Percentiles rank a stretch among this genome's conserved stretches.
phyloP scores from a whole-genome alignment of 1,140 invertebrate genomes.

The Drosophila persimilis region DNA sequence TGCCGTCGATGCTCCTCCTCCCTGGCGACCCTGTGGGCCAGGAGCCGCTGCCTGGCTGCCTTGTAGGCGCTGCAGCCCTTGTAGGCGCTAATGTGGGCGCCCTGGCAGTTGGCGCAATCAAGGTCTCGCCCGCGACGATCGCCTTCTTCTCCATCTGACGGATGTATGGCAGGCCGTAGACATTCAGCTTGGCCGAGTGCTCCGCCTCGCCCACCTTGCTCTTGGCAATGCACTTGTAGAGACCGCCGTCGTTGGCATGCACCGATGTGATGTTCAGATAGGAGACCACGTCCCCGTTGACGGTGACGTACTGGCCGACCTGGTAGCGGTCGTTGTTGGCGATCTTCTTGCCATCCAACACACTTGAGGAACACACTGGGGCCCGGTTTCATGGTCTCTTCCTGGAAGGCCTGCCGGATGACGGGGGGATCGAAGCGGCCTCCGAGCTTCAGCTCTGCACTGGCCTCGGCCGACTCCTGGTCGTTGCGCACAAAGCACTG shows the following conservation, averaged over 20 bases:
- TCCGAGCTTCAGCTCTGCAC: slow-evolving; percentile 95
- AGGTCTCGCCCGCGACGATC: slow-evolving; percentile 95
- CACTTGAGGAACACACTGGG: slow-evolving; percentile 93
- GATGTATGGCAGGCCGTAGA: slow-evolving; percentile 95
- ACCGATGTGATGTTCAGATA: slow-evolving; percentile 96
- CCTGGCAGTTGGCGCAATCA: too few relatives aligned
- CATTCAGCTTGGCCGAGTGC: slow-evolving; percentile 94
- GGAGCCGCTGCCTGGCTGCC: too few relatives aligned
- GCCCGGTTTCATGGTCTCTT: slow-evolving; percentile 94
- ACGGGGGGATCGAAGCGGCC: slow-evolving; percentile 95
- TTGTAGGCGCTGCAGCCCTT: too few relatives aligned
- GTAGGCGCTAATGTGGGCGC: too few relatives aligned
- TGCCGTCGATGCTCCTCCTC: too few relatives aligned
- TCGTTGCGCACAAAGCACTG: slow-evolving; percentile 97
- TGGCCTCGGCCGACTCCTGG: slow-evolving; percentile 96
- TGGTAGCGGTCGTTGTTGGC: slow-evolving; percentile 90
- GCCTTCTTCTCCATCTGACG: slow-evolving; percentile 96
- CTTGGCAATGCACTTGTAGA: slow-evolving; percentile 95
- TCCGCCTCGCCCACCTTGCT: slow-evolving; percentile 95
- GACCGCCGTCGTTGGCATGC: slow-evolving; percentile 95
- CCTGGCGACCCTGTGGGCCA: too few relatives aligned
- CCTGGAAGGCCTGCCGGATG: slow-evolving; percentile 92
- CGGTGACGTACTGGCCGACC: slow-evolving; percentile 94
- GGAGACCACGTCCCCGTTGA: slow-evolving; percentile 95
- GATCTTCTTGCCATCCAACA: slow-evolving; percentile 91